Conservation (phyloP, 2,113 vertebrate species). For the Corythoichthys intestinalis region DNA sequence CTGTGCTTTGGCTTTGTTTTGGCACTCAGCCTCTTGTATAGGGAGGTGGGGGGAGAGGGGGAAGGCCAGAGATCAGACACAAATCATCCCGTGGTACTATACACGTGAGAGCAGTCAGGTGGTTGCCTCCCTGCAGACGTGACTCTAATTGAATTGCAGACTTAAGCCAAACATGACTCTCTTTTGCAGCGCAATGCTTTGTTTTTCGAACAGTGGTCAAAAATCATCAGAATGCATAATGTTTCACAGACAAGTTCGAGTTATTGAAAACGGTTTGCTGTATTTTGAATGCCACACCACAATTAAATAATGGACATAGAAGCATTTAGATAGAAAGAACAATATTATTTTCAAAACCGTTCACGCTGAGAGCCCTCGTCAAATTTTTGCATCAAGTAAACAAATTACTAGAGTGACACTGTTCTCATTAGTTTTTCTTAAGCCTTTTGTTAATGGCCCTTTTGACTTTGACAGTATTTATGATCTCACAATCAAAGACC, state of each 20-base stretch:
- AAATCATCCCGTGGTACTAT: slow-evolving; percentile 54
- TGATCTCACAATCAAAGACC: slow-evolving; percentile 23
- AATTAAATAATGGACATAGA: too few relatives aligned
- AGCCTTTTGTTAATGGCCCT: not conserved
- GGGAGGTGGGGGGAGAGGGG: slow-evolving; percentile 23
- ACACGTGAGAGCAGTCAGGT: slow-evolving; percentile 61
- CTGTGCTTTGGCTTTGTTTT: slow-evolving; percentile 54
- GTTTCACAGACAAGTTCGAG: not conserved
- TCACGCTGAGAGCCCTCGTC: not conserved
- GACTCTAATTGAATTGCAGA: slow-evolving; percentile 25
- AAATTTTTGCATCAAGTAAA: not conserved
- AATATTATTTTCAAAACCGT: not conserved
- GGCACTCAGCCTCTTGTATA: slow-evolving; percentile 34
- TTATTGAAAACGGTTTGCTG: not conserved
- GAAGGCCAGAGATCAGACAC: slow-evolving; percentile 55
- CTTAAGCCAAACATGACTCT: slow-evolving; percentile 16
- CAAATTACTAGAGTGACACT: not conserved
- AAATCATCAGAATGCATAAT: not conserved
- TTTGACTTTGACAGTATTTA: slow-evolving; percentile 6
- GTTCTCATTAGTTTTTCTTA: not conserved
- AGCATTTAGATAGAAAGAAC: not conserved
- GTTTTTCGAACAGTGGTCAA: not conserved
- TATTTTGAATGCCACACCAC: not conserved
- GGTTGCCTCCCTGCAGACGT: slow-evolving; percentile 34
- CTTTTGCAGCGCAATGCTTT: not conserved